A percentile compares a stretch with the other conserved stretches of the same genome.
These are phyloP conservation scores for Menidia beryllina DNA, from an alignment of 2,113 vertebrate species.

Conservation along the genomic window DNA sequence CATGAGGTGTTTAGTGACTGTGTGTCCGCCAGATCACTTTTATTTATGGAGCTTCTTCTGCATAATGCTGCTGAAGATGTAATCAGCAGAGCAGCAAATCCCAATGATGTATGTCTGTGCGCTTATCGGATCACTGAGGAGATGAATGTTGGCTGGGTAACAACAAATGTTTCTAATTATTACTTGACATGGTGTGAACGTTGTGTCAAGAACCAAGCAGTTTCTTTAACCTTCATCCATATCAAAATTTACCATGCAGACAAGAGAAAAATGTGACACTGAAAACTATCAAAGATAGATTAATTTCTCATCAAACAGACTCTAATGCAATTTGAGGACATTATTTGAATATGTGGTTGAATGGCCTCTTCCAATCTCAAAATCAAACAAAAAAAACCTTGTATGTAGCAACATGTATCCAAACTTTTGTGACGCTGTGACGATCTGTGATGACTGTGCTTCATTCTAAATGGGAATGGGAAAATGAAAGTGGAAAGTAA, in stretches of 20 bases:
- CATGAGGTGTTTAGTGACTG: constrained; percentile 58
- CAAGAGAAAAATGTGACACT: constrained; percentile 15
- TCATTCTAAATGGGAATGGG: not conserved
- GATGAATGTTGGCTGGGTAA: constrained; percentile 2
- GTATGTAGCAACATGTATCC: no score
- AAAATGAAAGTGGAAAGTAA: no score
- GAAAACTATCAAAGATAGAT: constrained; percentile 17
- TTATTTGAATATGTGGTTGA: not conserved
- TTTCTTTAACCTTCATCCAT: not conserved
- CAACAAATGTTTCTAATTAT: constrained; percentile 41
- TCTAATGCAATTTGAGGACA: constrained; percentile 27
- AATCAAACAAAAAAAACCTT: no score
- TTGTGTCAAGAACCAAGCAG: constrained; percentile 6
- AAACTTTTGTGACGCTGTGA: no score
- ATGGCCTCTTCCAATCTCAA: not conserved
- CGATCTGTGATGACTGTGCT: not conserved
- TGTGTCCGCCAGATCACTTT: constrained; percentile 42
- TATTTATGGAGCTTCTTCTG: constrained; percentile 64
- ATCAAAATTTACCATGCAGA: not conserved
- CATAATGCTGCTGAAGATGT: constrained; percentile 68
- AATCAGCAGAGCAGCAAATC: constrained; percentile 58
- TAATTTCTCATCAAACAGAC: constrained; percentile 24
- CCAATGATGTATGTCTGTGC: constrained; percentile 54
- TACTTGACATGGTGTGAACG: constrained; percentile 8
- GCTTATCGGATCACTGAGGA: constrained; percentile 45